phyloP scores from a whole-genome alignment of 2,797 vertebrate genomes.

The Epinephelus coioides region DNA sequence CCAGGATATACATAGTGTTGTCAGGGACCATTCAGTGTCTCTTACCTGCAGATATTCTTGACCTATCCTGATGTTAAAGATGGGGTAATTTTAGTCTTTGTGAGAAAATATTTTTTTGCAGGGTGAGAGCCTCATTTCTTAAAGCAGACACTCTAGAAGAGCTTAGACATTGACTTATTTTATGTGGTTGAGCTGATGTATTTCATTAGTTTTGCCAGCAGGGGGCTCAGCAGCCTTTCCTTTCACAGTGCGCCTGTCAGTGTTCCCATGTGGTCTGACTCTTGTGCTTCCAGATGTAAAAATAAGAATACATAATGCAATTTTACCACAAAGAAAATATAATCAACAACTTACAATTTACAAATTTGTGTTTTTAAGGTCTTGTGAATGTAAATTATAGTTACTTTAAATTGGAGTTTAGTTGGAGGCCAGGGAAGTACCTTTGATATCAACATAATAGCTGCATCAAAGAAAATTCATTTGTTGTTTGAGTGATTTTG shows the following conservation, averaged over 20 bases:
- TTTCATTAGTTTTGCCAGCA: conserved; percentile 73
- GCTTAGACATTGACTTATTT: neutral
- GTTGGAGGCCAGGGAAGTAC: neutral
- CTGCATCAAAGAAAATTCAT: neutral
- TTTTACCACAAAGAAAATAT: neutral
- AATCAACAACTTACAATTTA: neutral
- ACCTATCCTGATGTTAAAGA: neutral
- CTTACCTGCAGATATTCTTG: neutral
- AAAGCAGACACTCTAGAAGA: neutral
- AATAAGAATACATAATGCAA: neutral
- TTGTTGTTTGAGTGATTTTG: neutral
- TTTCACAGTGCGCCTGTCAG: conserved; percentile 12
- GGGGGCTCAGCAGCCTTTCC: conserved; percentile 77
- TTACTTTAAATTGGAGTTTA: neutral
- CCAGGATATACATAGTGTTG: neutral
- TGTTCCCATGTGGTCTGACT: neutral
- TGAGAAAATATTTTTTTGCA: neutral
- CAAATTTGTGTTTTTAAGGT: neutral
- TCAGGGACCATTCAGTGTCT: neutral
- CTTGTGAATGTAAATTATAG: neutral
- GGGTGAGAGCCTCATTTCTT: neutral
- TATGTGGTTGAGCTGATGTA: conserved; percentile 3
- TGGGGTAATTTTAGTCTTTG: neutral
- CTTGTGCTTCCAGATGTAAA: conserved; percentile 21
- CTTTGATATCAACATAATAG: neutral